phyloP scores from a whole-genome alignment of 2,113 vertebrate species.

The Sphaerodactylus townsendi region DNA sequence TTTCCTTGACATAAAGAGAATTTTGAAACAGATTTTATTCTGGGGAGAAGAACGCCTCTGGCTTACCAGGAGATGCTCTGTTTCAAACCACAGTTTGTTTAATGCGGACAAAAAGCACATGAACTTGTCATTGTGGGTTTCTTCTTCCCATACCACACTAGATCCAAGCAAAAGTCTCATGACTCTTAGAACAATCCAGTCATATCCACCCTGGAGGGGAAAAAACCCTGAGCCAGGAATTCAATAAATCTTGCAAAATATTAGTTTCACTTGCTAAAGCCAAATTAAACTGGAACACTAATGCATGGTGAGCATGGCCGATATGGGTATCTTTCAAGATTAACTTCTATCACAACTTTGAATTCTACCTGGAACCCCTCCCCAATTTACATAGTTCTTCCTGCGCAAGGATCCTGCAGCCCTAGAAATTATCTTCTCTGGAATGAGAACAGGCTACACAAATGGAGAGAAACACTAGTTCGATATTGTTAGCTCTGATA shows the following conservation, averaged over 20 bases:
- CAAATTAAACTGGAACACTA: not conserved
- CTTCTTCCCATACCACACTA: not conserved
- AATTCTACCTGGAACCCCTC: not conserved
- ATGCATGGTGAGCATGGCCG: not conserved
- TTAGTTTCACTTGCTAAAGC: not conserved
- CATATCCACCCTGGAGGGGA: not conserved
- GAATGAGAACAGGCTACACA: too few relatives aligned
- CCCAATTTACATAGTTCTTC: too few relatives aligned
- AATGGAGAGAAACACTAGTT: too few relatives aligned
- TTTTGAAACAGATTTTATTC: constrained; percentile 57
- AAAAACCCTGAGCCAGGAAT: not conserved
- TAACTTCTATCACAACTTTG: not conserved
- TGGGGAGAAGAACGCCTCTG: constrained; percentile 74
- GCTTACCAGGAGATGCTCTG: constrained; percentile 79
- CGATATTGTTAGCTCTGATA: too few relatives aligned
- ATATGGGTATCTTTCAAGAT: not conserved
- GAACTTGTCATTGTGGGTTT: constrained; percentile 10
- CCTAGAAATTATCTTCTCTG: too few relatives aligned
- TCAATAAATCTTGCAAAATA: not conserved
- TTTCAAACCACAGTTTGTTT: constrained; percentile 78
- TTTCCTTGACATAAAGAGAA: constrained; percentile 49
- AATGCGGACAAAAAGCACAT: constrained; percentile 72
- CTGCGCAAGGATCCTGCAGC: too few relatives aligned
- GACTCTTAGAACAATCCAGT: fast-evolving
- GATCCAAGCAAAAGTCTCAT: not conserved